A percentile compares a stretch with the other conserved stretches of the same genome.
Conservation (phyloP, 2,113 vertebrate species). For the Anthoscopus minutus region DNA sequence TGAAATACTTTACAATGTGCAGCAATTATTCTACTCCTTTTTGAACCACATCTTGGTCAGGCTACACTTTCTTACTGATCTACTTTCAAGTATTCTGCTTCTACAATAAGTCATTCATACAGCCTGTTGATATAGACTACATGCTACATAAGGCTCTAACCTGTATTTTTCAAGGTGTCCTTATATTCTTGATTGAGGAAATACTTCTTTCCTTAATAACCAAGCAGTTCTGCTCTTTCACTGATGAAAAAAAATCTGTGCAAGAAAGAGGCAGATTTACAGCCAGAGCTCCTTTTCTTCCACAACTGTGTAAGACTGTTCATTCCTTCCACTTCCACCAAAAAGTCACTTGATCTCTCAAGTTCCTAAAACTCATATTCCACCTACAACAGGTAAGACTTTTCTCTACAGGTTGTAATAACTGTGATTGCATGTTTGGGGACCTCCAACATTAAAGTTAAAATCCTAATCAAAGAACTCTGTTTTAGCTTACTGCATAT, state of each 20-base stretch:
- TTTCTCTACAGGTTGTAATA: not conserved
- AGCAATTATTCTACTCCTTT: not conserved
- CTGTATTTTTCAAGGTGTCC: not conserved
- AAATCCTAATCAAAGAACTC: not conserved
- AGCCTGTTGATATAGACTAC: not conserved
- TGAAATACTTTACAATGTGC: not conserved
- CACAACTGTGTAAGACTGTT: not conserved
- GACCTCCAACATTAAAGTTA: not conserved
- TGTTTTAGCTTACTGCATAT: not conserved
- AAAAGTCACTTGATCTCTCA: not conserved
- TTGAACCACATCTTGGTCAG: not conserved
- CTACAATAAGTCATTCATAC: not conserved
- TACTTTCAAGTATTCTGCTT: not conserved
- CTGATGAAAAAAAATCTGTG: not conserved
- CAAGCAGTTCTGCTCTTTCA: not conserved
- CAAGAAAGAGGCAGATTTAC: not conserved
- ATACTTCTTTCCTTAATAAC: not conserved
- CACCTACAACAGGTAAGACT: not conserved
- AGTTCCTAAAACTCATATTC: not conserved
- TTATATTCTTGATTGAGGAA: not conserved
- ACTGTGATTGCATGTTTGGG: not conserved
- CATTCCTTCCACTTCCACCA: not conserved
- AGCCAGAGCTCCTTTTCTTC: not conserved
- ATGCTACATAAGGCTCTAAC: not conserved
- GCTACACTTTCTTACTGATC: not conserved